These are phyloP conservation scores for Xanthia togata DNA, from an alignment of 2,888 invertebrate species.

Conservation along the genomic window DNA sequence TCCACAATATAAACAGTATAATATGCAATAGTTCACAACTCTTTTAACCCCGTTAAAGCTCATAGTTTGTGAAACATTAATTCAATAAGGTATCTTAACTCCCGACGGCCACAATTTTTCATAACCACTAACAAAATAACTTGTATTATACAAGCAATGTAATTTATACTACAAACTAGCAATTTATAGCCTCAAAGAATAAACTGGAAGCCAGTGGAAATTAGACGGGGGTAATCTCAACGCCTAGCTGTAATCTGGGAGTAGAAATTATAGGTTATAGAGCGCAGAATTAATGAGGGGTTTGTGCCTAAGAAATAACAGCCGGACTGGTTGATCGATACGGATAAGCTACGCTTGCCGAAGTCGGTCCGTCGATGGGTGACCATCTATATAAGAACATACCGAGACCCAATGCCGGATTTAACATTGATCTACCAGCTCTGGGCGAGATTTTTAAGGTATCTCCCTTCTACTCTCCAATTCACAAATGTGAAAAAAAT, in stretches of 20 bases:
- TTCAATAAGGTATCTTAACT: constrained; percentile 41
- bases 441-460: not conserved
- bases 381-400: not conserved
- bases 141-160: constrained; percentile 57
- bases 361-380: not conserved
- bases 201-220: constrained; percentile 73
- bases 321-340: not conserved
- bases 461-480: not conserved
- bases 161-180: constrained; percentile 68
- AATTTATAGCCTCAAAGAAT: constrained; percentile 77
- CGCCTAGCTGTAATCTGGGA: constrained; percentile 63
- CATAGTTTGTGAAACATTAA: constrained; percentile 17
- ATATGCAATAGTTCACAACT: not conserved
- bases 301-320: not conserved
- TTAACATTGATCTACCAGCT: too few species aligned
- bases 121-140: constrained; percentile 61
- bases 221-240: constrained; percentile 75
- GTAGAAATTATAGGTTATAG: constrained; percentile 40
- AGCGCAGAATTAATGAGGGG: constrained; percentile 22
- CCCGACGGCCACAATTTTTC: constrained; percentile 56
- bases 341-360: not conserved
- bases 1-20: not conserved
- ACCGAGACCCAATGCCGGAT: not conserved
- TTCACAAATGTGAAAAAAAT: not conserved
- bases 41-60: constrained; percentile 8